Evolutionary conservation across 2,888 invertebrate genomes (phyloP), one percentile per base, ranked within the genome.

Genomic region (Stenchaetothrips biformis): DNA sequence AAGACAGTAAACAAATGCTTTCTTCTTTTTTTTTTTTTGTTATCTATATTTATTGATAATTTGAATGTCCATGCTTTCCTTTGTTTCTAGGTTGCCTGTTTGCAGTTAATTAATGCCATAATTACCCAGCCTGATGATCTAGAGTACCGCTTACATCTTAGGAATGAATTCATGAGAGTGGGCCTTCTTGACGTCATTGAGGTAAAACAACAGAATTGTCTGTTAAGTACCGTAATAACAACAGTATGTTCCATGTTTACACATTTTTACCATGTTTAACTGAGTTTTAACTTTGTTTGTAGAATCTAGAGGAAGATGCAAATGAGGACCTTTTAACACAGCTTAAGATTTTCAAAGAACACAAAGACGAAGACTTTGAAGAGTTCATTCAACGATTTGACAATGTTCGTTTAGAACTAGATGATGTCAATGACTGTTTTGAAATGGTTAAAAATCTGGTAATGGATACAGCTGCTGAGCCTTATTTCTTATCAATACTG

Each of bases 161-260:
- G 98, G 82, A 98, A 97, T 87, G 98, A 99, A 88, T 94, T 99
- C 83, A 96, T 98, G 93, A 91, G 98, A 81, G 94, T 93, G 82
- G 98, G 98, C 48, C 89, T 98, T n/a, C 92, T 92, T 84, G 96
- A 97, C 86, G 89, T 94, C 79, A 89, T 96, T 48, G 93, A 89
- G 83, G 89, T 89, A 85, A 84, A 86, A 83, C 82, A 74, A 79
- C 48, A 27, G 8, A 13, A 18, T 49, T 25, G 6, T 7, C 21
- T 78, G 37, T 78, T 49, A 21, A 13, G 67, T 37, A 16, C 0
- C 59, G 0, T 13, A 37, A 59, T 11, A 18, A 77, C n/a, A 49
- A 48, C 48, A 37, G 67, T 67, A 49, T 25, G 80, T 80, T 78
- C 49, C 27, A 18, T 77, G 37, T 79, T 81, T 79, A 37, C 37